These are phyloP conservation scores for Hippocampus comes DNA, from an alignment of 2,113 vertebrate species.

Conservation along the genomic window DNA sequence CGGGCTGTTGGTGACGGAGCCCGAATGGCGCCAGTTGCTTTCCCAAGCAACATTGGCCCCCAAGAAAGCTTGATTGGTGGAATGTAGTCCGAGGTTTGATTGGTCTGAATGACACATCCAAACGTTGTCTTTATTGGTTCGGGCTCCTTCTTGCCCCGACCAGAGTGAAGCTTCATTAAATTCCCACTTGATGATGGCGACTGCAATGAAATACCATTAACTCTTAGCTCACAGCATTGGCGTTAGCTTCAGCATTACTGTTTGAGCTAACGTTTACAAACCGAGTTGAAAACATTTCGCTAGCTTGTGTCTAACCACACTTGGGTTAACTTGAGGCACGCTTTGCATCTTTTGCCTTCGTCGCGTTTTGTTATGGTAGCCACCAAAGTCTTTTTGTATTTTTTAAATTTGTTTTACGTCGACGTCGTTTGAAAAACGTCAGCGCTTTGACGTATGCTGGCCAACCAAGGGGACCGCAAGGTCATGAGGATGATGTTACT, in stretches of 20 bases:
- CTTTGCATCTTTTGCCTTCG: background rate
- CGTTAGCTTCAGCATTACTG: background rate
- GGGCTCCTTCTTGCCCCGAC: conserved; percentile 64
- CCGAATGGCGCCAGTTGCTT: conserved; percentile 75
- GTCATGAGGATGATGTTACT: background rate
- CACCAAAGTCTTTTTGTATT: background rate
- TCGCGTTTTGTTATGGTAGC: background rate
- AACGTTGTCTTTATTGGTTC: conserved; percentile 84
- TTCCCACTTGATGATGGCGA: conserved; percentile 52
- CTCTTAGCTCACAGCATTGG: background rate
- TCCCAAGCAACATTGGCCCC: conserved; percentile 67
- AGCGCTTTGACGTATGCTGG: background rate
- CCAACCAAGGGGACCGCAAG: background rate
- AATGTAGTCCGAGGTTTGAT: conserved; percentile 87
- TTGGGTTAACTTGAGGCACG: background rate
- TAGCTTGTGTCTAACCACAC: background rate
- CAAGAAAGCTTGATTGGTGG: conserved; percentile 84
- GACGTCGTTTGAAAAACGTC: background rate
- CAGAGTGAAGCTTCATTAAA: conserved; percentile 68
- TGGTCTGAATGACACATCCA: conserved; percentile 84
- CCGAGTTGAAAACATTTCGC: background rate
- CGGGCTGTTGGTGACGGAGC: conserved; percentile 32
- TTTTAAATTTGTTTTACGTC: background rate
- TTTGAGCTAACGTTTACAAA: background rate
- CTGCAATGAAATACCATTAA: background rate